Conservation (phyloP, 2,888 invertebrate genomes). For the Cremastinae sp. region DNA sequence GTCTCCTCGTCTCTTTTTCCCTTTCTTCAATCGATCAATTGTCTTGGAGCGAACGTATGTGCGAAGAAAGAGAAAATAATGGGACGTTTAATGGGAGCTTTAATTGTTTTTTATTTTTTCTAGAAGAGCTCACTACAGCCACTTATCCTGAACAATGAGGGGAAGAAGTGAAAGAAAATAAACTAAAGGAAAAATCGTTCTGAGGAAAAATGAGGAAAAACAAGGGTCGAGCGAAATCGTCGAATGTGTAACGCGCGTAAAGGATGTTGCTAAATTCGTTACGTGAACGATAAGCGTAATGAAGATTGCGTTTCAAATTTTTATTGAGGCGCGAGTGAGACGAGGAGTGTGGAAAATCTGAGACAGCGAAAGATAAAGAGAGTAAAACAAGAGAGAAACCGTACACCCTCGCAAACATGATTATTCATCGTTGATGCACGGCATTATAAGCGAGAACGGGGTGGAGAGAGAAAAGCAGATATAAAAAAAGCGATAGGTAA, state of each 20-base stretch:
- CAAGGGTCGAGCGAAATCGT: slow-evolving; percentile 26
- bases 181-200: slow-evolving; percentile 10
- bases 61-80: neutral
- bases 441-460: slow-evolving; percentile 19
- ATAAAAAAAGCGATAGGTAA: neutral
- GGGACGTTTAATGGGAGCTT: neutral
- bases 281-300: slow-evolving; percentile 36
- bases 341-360: too few relatives aligned
- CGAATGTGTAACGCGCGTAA: neutral
- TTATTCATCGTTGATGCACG: slow-evolving; percentile 53
- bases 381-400: slow-evolving; percentile 26
- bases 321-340: neutral
- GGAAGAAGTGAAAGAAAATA: slow-evolving; percentile 13
- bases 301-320: slow-evolving; percentile 10
- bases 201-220: slow-evolving; percentile 1
- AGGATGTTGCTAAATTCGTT: slow-evolving; percentile 39
- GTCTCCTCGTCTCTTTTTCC: slow-evolving; percentile 2
- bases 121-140: slow-evolving; percentile 13
- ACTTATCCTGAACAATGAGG: slow-evolving; percentile 48
- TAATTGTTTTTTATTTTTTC: slow-evolving; percentile 24
- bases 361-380: neutral
- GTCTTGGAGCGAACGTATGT: slow-evolving; percentile 30
- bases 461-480: slow-evolving; percentile 13
- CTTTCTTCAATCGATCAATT: slow-evolving; percentile 31
- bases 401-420: slow-evolving; percentile 45